Percentiles rank a stretch among this genome's conserved stretches.
Evolutionary conservation across 30 jellyfish, hydroid and myxozoan species (phyloP).

Genomic region (Chrysaora quinquecirrha): DNA sequence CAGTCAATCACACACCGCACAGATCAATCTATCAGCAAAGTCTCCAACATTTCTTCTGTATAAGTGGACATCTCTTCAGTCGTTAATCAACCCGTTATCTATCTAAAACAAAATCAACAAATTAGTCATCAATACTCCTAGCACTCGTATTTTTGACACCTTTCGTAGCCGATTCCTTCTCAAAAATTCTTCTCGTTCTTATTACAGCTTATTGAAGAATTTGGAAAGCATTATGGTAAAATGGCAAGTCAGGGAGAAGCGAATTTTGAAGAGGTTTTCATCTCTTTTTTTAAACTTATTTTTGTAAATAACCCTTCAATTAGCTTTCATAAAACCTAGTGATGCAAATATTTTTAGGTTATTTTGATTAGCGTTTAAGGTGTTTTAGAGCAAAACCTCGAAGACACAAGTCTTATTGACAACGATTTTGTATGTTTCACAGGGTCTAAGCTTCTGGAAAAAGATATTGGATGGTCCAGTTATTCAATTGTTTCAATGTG

Average conservation of each 20-base stretch:
- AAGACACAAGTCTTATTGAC: not conserved
- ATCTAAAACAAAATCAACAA: too few species aligned
- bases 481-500: slow-evolving; percentile 30
- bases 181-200: not conserved
- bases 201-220: slow-evolving; percentile 54
- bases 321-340: not conserved
- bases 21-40: not conserved
- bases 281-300: not conserved
- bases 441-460: slow-evolving; percentile 53
- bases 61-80: not conserved
- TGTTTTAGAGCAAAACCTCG: not conserved
- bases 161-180: not conserved
- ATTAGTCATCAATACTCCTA: not conserved
- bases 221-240: slow-evolving; percentile 53
- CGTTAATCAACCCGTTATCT: too few species aligned
- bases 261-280: slow-evolving; percentile 20
- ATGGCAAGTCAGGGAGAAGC: not conserved
- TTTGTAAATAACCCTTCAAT: not conserved
- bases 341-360: not conserved
- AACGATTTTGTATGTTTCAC: not conserved
- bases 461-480: slow-evolving; percentile 51
- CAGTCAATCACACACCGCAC: too few species aligned
- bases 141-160: not conserved
- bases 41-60: not conserved
- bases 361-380: not conserved